phyloP scores from a whole-genome alignment of 2,888 invertebrate species.

The Neria commutata region DNA sequence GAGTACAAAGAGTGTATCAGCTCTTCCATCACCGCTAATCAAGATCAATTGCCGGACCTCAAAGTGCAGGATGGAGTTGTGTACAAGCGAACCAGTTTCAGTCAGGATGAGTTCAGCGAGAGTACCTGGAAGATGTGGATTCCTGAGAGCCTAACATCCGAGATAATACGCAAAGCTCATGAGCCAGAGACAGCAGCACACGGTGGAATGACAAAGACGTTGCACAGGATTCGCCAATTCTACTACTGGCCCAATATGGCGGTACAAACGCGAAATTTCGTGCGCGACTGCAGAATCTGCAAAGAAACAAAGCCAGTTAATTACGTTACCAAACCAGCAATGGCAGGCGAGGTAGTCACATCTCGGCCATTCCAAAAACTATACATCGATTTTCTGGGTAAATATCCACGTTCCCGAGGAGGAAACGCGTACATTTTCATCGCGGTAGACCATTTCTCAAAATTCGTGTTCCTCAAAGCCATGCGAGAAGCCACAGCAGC shows the following conservation, averaged over 20 bases:
- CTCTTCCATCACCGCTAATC: slow-evolving; percentile 5
- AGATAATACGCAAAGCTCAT: slow-evolving; percentile 9
- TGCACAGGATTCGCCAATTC: slow-evolving; percentile 4
- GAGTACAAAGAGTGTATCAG: slow-evolving; percentile 15
- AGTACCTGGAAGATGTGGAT: slow-evolving; percentile 23
- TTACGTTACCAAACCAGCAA: not conserved
- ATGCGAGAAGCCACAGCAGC: slow-evolving; percentile 18
- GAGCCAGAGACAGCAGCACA: slow-evolving; percentile 10
- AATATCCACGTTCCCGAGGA: slow-evolving; percentile 24
- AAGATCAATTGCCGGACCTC: slow-evolving; percentile 14
- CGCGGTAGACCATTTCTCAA: slow-evolving; percentile 28
- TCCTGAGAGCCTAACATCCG: slow-evolving; percentile 7
- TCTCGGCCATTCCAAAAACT: slow-evolving; percentile 20
- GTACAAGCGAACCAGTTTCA: not conserved
- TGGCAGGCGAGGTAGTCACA: not conserved
- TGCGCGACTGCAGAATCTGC: slow-evolving; percentile 13
- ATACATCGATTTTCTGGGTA: slow-evolving; percentile 29
- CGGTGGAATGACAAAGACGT: slow-evolving; percentile 23
- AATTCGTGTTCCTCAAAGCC: slow-evolving; percentile 19
- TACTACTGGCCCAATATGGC: slow-evolving; percentile 31
- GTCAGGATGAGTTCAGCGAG: not conserved
- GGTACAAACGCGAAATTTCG: slow-evolving; percentile 10
- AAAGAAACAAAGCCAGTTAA: slow-evolving; percentile 19
- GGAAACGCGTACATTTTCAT: slow-evolving; percentile 23
- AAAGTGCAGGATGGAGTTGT: slow-evolving; percentile 4